phyloP scores from a whole-genome alignment of 1,140 invertebrate genomes.

The Panulirus ornatus region DNA sequence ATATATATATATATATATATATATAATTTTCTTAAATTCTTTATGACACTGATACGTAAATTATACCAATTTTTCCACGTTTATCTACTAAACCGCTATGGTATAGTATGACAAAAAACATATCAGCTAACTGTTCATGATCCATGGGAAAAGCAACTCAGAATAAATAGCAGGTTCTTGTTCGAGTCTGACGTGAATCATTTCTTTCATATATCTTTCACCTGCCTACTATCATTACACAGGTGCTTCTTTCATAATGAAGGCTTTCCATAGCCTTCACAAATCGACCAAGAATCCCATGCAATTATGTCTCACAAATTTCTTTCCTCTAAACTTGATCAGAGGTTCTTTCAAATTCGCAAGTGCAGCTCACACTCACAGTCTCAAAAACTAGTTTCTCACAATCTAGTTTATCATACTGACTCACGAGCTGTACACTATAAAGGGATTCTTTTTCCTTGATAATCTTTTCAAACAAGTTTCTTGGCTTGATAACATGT shows the following conservation, averaged over 20 bases:
- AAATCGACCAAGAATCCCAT: background rate
- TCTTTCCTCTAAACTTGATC: background rate
- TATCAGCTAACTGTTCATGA: background rate
- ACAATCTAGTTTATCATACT: background rate
- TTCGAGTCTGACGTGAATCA: background rate
- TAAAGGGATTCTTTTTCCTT: background rate
- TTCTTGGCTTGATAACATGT: background rate
- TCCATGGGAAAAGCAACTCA: background rate
- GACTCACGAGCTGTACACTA: background rate
- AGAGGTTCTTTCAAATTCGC: background rate
- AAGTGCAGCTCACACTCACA: background rate
- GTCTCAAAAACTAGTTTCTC: background rate
- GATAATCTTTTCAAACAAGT: background rate
- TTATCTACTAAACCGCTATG: background rate
- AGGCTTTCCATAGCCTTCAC: no score
- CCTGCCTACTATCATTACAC: no score
- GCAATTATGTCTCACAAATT: background rate
- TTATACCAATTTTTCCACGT: background rate
- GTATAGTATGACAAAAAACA: background rate
- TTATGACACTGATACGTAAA: no score
- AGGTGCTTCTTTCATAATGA: no score
- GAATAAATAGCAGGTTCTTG: background rate
- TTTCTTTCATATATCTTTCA: no score
- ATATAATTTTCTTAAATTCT: no score
- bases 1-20: slow-evolving; percentile 33